Base-by-base conservation (phyloP, 2,888 invertebrate species). In the Neoscelio sp. region DNA sequence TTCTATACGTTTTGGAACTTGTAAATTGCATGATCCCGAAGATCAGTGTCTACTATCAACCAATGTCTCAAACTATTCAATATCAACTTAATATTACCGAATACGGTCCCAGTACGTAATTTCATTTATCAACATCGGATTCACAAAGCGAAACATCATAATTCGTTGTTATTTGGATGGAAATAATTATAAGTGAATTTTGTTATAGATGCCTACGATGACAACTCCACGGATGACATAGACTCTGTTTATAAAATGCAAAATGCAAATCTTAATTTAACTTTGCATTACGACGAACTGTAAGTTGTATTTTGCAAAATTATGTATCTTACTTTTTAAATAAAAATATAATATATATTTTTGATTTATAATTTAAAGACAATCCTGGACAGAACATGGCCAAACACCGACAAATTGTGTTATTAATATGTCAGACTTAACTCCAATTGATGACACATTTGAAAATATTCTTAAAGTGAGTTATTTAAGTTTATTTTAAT, bases 71-170 rank as follows among this genome's bases (percentile, higher is more conserved):
- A 67, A 86, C 82, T 15, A 86, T 90, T 23, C 86, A 87, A 6
- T 95, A 94, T 85, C 93, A 94, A 86, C 89, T 95, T 44, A 94
- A 93, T 7, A 92, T 95, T 81, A 94, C 94, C 1, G 94, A 94
- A 88, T 94, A 93, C 83, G 91, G 92, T 75, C 91, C 92, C 84
- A 91, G 92, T 92, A 87, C 89, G 91, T 90, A 68, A 58, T n/a
- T n/a, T n/a, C 6, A 12, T 30, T 26, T 17, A 65, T 20, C 8
- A n/a, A 17, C n/a, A n/a, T n/a, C n/a, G n/a, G n/a, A n/a, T n/a
- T n/a, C n/a, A n/a, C n/a, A n/a, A n/a, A n/a, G n/a, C n/a, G n/a
- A n/a, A n/a, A n/a, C n/a, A n/a, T n/a, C n/a, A n/a, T n/a, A n/a
- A n/a, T n/a, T n/a, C n/a, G n/a, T n/a, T n/a, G n/a, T n/a, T n/a